Evolutionary conservation across 2,888 invertebrate genomes (phyloP).

Genomic region (Blera fallax): DNA sequence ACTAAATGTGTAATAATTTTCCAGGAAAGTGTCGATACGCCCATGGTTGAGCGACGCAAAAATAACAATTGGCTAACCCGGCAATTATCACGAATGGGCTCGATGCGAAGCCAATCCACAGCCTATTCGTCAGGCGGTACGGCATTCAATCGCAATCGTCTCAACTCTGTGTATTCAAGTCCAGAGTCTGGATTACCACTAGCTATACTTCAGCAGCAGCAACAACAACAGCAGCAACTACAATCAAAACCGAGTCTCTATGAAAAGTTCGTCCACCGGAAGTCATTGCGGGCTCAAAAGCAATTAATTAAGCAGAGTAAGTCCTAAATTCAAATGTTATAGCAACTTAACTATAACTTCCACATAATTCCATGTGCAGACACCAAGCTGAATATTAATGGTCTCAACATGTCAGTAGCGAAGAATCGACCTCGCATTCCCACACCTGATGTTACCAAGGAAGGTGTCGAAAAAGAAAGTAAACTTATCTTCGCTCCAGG

Average conservation of each 20-base stretch:
- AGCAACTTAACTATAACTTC: neutral
- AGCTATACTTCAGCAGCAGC: slow-evolving; percentile 78
- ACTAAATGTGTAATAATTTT: neutral
- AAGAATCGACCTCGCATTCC: slow-evolving; percentile 94
- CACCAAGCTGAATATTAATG: slow-evolving; percentile 83
- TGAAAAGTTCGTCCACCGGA: slow-evolving; percentile 91
- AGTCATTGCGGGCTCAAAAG: slow-evolving; percentile 83
- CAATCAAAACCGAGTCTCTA: slow-evolving; percentile 89
- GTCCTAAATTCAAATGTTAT: slow-evolving; percentile 55
- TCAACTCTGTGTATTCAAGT: slow-evolving; percentile 88
- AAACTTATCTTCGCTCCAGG: slow-evolving; percentile 81
- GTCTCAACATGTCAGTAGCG: slow-evolving; percentile 82
- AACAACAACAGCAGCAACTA: slow-evolving; percentile 76
- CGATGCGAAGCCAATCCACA: slow-evolving; percentile 91
- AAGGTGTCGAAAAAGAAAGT: slow-evolving; percentile 88
- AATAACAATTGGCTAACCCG: slow-evolving; percentile 91
- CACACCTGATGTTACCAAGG: slow-evolving; percentile 93
- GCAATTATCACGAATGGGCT: slow-evolving; percentile 93
- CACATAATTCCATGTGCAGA: neutral
- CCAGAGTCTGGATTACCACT: slow-evolving; percentile 84
- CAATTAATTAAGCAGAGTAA: slow-evolving; percentile 87
- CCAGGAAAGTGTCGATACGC: slow-evolving; percentile 95
- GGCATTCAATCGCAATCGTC: slow-evolving; percentile 89
- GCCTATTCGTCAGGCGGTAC: slow-evolving; percentile 89
- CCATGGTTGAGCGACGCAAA: slow-evolving; percentile 91